A percentile compares a stretch with the other conserved stretches of the same genome.
phyloP scores from a whole-genome alignment of 2,113 vertebrate species.

The Menura novaehollandiae region DNA sequence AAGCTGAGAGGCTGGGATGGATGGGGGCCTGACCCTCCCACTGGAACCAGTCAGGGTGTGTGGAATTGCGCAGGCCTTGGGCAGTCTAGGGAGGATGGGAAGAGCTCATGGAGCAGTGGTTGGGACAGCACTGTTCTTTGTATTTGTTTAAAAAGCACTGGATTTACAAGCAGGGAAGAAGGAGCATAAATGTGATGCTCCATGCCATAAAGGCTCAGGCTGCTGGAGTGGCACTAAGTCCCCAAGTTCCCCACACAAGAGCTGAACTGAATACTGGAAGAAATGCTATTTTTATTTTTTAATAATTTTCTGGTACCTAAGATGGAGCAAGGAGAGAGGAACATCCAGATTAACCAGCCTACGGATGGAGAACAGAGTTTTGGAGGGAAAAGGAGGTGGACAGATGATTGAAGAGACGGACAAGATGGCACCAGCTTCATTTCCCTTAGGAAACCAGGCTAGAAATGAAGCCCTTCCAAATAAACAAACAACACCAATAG shows the following conservation, averaged over 20 bases:
- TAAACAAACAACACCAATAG: neutral
- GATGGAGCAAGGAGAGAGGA: neutral
- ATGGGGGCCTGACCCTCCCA: neutral
- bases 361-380: fast-evolving
- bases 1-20: neutral
- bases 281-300: neutral
- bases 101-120: neutral
- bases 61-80: neutral
- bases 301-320: neutral
- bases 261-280: neutral
- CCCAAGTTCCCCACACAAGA: fast-evolving
- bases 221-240: neutral
- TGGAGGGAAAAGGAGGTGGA: neutral
- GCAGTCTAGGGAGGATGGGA: neutral
- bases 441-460: neutral
- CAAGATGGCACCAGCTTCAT: neutral
- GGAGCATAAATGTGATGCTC: neutral
- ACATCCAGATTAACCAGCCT: neutral
- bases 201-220: neutral
- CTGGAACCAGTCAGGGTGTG: neutral
- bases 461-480: neutral
- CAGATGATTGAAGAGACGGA: fast-evolving
- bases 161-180: neutral
- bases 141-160: neutral
- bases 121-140: neutral